Evolutionary conservation across 1,140 invertebrate species (phyloP).

Genomic region (Phymastichus coffea): DNA sequence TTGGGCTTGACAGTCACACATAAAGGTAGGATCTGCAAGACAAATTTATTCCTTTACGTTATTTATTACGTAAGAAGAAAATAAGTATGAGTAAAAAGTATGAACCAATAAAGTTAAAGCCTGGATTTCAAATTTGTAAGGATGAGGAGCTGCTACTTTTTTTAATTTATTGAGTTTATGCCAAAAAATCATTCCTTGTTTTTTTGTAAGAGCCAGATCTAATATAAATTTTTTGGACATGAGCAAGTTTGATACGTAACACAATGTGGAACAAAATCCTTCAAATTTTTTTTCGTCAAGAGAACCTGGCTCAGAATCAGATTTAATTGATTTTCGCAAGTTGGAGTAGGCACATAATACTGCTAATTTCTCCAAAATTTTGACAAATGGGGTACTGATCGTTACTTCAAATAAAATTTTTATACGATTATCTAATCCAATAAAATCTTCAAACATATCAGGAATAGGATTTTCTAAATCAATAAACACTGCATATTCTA

Average conservation of each 20-base stretch:
- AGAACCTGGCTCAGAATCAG: no score
- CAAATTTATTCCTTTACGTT: conserved; percentile 40
- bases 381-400: conserved; percentile 48
- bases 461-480: conserved; percentile 46
- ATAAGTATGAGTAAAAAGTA: no score
- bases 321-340: no score
- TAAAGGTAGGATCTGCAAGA: conserved; percentile 64
- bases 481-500: conserved; percentile 49
- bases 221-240: conserved; percentile 47
- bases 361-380: conserved; percentile 48
- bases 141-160: conserved; percentile 33
- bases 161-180: conserved; percentile 42
- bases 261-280: conserved; percentile 41
- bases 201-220: conserved; percentile 45
- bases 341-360: no score
- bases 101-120: conserved; percentile 58
- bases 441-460: conserved; percentile 40
- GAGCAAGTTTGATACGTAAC: conserved; percentile 43
- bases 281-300: conserved; percentile 32
- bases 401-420: conserved; percentile 50
- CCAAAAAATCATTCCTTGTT: conserved; percentile 47
- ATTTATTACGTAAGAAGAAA: conserved; percentile 46
- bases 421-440: conserved; percentile 43
- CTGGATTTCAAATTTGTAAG: conserved; percentile 55
- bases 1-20: conserved; percentile 47